These are phyloP conservation scores for Labeo catla DNA, from an alignment of 2,113 vertebrate species.

Conservation along the genomic window DNA sequence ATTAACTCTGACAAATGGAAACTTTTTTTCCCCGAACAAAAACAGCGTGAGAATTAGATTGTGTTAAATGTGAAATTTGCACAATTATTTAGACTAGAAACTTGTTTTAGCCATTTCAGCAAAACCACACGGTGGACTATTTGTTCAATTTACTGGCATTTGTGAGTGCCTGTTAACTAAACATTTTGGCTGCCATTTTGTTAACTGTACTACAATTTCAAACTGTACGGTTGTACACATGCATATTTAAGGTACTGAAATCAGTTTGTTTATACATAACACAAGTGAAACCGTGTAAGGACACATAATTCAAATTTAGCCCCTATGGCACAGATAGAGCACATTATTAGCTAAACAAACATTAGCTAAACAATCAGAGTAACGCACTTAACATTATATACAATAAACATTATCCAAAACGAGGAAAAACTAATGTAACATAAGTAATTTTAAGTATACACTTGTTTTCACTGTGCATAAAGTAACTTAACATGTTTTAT, in stretches of 20 bases:
- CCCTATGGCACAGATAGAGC: neutral
- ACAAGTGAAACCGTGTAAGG: neutral
- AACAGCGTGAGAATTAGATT: neutral
- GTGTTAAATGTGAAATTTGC: neutral
- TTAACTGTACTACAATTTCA: neutral
- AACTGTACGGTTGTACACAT: neutral
- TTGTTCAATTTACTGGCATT: neutral
- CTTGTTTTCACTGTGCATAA: neutral
- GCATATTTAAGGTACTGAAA: neutral
- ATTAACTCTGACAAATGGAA: constrained; percentile 46
- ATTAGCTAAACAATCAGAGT: neutral
- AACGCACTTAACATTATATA: neutral
- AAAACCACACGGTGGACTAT: neutral
- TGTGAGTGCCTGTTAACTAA: neutral
- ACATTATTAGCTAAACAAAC: neutral
- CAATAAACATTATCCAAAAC: neutral
- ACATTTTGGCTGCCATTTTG: neutral
- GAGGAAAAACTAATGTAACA: neutral
- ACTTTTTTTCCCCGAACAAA: constrained; percentile 16
- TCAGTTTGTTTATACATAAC: neutral
- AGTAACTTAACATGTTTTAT: neutral
- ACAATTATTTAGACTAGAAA: neutral
- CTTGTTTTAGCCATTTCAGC: neutral
- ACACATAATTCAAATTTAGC: neutral
- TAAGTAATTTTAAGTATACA: neutral